These are phyloP conservation scores for Aurelia aurita complex sp. Pacific DNA, from an alignment of 30 jellyfish, hydroid and myxozoan species.

Conservation along the genomic window DNA sequence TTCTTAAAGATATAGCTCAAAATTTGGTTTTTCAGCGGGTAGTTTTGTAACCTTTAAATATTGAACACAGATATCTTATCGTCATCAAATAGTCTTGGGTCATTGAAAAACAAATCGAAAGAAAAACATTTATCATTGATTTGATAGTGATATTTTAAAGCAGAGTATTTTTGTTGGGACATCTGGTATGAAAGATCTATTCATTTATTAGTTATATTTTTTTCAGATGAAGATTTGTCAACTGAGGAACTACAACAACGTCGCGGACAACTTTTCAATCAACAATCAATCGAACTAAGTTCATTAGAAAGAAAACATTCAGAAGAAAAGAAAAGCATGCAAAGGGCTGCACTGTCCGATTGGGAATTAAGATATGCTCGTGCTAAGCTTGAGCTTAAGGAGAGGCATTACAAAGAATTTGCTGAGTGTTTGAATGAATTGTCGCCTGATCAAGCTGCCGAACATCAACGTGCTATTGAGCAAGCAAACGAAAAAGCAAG, in stretches of 20 bases:
- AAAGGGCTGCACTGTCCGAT: slow-evolving; percentile 82
- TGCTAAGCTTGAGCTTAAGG: slow-evolving; percentile 92
- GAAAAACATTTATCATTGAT: too few relatives aligned
- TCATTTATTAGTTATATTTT: background rate
- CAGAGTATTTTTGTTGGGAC: too few relatives aligned
- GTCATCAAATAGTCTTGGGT: too few relatives aligned
- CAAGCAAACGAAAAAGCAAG: slow-evolving; percentile 93
- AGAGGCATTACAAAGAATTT: slow-evolving; percentile 92
- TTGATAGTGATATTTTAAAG: too few relatives aligned
- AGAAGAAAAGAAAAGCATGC: slow-evolving; percentile 78
- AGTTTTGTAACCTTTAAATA: too few relatives aligned
- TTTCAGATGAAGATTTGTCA: slow-evolving; percentile 56
- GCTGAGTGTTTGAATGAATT: slow-evolving; percentile 92
- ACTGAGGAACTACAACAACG: slow-evolving; percentile 90
- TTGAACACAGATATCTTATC: too few relatives aligned
- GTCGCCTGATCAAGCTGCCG: slow-evolving; percentile 87
- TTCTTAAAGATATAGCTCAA: too few relatives aligned
- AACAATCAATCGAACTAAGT: slow-evolving; percentile 86
- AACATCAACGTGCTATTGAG: slow-evolving; percentile 83
- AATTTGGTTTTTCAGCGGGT: too few relatives aligned
- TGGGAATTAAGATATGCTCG: slow-evolving; percentile 95
- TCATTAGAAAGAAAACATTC: slow-evolving; percentile 80
- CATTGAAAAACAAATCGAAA: too few relatives aligned
- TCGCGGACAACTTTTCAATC: slow-evolving; percentile 87
- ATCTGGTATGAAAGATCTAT: too few relatives aligned